Percentiles rank a stretch among this genome's conserved stretches.
Conservation (phyloP, 2,113 vertebrate genomes). For the Noturus placidus region DNA sequence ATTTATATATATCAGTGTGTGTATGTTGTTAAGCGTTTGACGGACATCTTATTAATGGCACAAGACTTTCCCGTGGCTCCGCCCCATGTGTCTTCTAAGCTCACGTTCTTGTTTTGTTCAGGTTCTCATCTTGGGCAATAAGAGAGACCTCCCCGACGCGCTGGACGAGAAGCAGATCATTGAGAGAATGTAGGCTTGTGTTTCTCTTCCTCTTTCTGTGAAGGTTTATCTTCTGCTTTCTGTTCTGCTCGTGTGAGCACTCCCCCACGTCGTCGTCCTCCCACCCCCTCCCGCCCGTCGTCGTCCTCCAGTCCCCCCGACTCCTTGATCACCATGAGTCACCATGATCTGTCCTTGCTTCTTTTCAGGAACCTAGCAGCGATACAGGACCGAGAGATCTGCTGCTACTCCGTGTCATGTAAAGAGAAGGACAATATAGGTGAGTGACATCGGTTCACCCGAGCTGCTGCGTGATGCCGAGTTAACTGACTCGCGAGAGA, state of each 20-base stretch:
- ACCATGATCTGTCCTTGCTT: background rate
- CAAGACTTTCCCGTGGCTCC: background rate
- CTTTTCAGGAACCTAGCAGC: constrained; percentile 77
- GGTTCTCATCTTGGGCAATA: constrained; percentile 88
- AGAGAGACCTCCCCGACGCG: constrained; percentile 81
- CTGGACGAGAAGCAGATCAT: constrained; percentile 90
- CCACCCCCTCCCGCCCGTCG: too few relatives aligned
- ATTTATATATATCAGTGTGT: background rate
- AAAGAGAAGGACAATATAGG: constrained; percentile 85
- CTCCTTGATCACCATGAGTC: too few relatives aligned
- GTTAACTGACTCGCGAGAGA: background rate
- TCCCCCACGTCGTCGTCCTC: too few relatives aligned
- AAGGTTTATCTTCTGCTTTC: background rate
- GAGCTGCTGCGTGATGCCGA: background rate
- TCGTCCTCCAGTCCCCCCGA: too few relatives aligned
- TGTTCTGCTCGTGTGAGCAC: too few relatives aligned
- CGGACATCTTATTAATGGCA: background rate
- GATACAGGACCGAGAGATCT: constrained; percentile 83
- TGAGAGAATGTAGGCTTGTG: constrained; percentile 84
- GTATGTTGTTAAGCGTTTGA: background rate
- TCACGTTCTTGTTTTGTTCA: constrained; percentile 47
- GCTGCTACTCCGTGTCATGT: constrained; percentile 84
- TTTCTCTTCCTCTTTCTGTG: background rate
- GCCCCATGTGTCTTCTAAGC: background rate
- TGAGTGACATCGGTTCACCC: constrained; percentile 53